Base-by-base conservation (phyloP, 2,888 invertebrate genomes). In the Pinctada fucata region DNA sequence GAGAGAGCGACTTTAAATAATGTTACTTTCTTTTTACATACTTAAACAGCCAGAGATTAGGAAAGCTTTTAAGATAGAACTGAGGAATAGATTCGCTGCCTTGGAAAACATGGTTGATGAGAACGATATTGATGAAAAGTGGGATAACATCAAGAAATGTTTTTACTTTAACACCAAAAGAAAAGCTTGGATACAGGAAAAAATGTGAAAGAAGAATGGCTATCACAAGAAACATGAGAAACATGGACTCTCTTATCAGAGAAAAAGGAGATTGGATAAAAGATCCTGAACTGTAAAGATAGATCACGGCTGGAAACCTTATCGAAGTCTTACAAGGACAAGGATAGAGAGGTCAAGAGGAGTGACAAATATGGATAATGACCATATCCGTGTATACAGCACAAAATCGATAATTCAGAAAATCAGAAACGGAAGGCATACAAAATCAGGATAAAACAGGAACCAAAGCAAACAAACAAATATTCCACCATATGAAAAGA, bases 131-230 rank as follows among this genome's bases (percentile, higher is more conserved):
- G 45, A 71, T 50, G 51, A 71, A 71, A 71, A 71, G 71, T 71
- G 71, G 71, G 51, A n/a, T 71, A 71, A 50, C 71, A 71, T 71
- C 51, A 50, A 50, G 66, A 16, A 58, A 58, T 58, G 58, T 58
- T 58, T 58, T 58, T 31, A 31, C 31, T 31, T 31, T 31, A 58
- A 48, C 69, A 68, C 47, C 69, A 68, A 68, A 45, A 50, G 71
- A 71, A 45, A 71, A 49, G 2, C n/a, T 71, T 31, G 71, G 71
- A 49, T 71, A 71, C 51, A 71, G 71, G 71, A 71, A 71, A 68
- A 71, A 49, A 13, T 58, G 58, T 58, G 58, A 58, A 58, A 58
- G 58, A 58, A 13, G 58, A 13, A 13, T 58, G 58, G 58, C 1
- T 58, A 58, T 58, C 58, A 58, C 58, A 6, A 13, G 58, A 58